Evolutionary conservation across 2,113 vertebrate species (phyloP).

Genomic region (Alethe diademata): DNA sequence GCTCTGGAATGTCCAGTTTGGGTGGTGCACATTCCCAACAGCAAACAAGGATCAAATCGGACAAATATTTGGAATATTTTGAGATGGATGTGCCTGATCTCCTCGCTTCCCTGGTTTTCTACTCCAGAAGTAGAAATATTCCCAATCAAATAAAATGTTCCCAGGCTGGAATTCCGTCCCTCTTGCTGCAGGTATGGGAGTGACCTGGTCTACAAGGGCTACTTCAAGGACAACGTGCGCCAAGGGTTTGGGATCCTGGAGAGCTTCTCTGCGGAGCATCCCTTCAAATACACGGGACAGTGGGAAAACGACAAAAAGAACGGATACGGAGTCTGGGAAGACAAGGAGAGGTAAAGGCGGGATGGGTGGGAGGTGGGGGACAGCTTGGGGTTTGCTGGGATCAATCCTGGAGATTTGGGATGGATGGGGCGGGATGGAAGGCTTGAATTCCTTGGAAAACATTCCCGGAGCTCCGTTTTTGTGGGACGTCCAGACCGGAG

Average conservation of each 20-base stretch:
- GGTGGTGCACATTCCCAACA: accelerated
- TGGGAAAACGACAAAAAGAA: conserved; percentile 74
- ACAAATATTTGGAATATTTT: neutral
- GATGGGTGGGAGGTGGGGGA: neutral
- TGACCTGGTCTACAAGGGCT: conserved; percentile 74
- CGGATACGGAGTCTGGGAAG: conserved; percentile 75
- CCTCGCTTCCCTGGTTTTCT: neutral
- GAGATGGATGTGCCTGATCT: neutral
- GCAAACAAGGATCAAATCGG: neutral
- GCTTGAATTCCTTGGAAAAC: neutral
- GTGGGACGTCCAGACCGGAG: neutral
- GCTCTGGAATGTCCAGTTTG: neutral
- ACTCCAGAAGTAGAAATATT: neutral
- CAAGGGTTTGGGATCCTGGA: conserved; percentile 78
- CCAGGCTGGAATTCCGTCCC: neutral
- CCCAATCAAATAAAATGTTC: neutral
- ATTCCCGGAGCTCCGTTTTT: neutral
- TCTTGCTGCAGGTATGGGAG: conserved; percentile 66
- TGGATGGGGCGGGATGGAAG: too few relatives aligned
- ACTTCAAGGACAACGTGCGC: conserved; percentile 65
- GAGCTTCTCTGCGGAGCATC: neutral
- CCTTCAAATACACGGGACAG: conserved; percentile 75
- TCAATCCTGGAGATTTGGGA: neutral
- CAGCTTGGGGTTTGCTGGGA: too few relatives aligned
- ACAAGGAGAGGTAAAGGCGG: conserved; percentile 64